Percentiles rank a stretch among this genome's conserved stretches.
Evolutionary conservation across 1,140 invertebrate genomes (phyloP).

Genomic region (Phocides pigmalion): DNA sequence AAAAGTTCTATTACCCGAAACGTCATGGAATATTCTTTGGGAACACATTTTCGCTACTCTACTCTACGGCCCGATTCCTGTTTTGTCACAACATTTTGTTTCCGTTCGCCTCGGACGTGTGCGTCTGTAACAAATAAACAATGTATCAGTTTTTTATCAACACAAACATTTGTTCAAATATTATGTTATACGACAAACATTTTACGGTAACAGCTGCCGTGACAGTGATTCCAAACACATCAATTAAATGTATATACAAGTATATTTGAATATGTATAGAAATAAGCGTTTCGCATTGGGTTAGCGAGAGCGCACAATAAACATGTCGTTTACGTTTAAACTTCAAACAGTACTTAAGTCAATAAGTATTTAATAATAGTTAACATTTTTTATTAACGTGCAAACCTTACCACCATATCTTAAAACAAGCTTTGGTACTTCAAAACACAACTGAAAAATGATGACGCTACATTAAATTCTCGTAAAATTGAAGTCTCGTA

Average conservation of each 20-base stretch:
- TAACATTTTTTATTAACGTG: background rate
- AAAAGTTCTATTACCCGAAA: conserved; percentile 69
- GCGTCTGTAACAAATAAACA: conserved; percentile 41
- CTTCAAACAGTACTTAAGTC: too few relatives aligned
- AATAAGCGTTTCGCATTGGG: background rate
- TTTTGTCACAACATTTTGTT: conserved; percentile 66
- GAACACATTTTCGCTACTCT: conserved; percentile 62
- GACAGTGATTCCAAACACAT: conserved; percentile 24
- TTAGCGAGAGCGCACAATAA: background rate
- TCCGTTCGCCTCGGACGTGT: conserved; percentile 1
- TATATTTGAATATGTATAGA: conserved; percentile 8
- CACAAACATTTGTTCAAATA: conserved; percentile 11
- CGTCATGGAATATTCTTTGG: conserved; percentile 58
- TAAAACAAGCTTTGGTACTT: too few relatives aligned
- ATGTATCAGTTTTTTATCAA: conserved; percentile 17
- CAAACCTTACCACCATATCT: too few relatives aligned
- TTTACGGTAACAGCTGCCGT: conserved; percentile 16
- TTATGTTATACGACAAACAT: conserved; percentile 18
- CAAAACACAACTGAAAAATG: too few relatives aligned
- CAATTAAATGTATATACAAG: conserved; percentile 20
- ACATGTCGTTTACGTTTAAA: too few relatives aligned
- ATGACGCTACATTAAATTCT: too few relatives aligned
- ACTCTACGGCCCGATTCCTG: background rate
- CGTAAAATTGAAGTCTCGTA: too few relatives aligned
- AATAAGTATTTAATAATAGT: too few relatives aligned